These are phyloP conservation scores for Gerris buenoi DNA, from an alignment of 1,140 invertebrate species.

Conservation along the genomic window DNA sequence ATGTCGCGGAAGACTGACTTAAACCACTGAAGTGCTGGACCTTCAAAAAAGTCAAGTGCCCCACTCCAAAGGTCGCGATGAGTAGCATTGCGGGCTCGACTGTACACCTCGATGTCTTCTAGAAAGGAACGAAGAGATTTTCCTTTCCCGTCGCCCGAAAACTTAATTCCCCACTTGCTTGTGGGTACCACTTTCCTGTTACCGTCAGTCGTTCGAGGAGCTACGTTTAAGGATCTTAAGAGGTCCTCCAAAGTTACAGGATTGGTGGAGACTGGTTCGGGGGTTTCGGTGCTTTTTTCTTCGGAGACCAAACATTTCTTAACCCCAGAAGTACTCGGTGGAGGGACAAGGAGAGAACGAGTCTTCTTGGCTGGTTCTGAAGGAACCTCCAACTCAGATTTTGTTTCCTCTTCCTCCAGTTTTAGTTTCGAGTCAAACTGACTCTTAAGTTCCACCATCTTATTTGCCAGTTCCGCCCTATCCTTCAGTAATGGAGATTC, in stretches of 20 bases:
- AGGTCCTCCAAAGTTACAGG: not conserved
- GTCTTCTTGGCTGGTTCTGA: not conserved
- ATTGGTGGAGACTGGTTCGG: not conserved
- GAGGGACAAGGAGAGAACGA: too few species aligned
- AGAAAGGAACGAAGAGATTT: not conserved
- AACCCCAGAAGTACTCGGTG: too few species aligned
- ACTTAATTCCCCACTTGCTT: not conserved
- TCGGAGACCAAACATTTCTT: too few species aligned
- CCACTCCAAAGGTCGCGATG: not conserved
- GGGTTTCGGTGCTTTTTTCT: not conserved
- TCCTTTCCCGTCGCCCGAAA: not conserved
- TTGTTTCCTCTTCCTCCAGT: not conserved
- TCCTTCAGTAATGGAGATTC: not conserved
- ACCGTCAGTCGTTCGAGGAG: not conserved
- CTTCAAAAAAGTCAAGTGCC: not conserved
- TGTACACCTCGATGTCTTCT: not conserved
- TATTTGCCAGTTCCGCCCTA: not conserved
- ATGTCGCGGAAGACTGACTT: not conserved
- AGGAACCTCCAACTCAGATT: not conserved
- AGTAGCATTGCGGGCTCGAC: not conserved
- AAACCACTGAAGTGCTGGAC: not conserved
- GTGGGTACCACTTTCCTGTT: not conserved
- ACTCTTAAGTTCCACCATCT: not conserved
- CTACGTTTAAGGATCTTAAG: not conserved
- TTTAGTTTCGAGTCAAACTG: not conserved